phyloP scores from a whole-genome alignment of 2,888 invertebrate genomes.

The Troilus luridus region DNA sequence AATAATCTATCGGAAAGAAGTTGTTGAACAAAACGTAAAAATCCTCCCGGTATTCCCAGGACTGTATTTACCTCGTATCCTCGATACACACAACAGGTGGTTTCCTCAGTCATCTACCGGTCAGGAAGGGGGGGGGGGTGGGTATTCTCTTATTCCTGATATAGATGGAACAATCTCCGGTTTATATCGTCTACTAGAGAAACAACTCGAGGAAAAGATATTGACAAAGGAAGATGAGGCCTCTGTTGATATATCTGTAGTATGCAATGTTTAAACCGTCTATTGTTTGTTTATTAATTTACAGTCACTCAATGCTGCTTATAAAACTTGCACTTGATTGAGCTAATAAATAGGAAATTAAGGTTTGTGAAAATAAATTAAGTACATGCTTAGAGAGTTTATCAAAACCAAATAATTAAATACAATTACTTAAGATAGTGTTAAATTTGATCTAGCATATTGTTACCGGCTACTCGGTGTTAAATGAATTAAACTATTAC shows the following conservation, averaged over 20 bases:
- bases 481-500: no score
- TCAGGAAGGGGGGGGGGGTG: no score
- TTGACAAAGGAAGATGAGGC: neutral
- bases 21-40: constrained; percentile 2
- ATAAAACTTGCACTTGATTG: no score
- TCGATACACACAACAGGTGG: neutral
- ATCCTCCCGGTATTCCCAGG: neutral
- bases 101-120: neutral
- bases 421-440: no score
- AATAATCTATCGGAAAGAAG: neutral
- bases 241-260: neutral
- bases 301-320: no score
- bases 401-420: no score
- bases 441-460: no score
- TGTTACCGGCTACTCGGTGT: no score
- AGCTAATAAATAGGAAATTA: no score
- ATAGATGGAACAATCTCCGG: constrained; percentile 19
- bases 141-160: neutral
- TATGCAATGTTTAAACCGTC: neutral
- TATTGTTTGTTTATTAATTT: no score
- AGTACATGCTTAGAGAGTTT: no score
- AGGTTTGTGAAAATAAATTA: no score
- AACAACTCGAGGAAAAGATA: neutral
- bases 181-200: neutral
- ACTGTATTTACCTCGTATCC: neutral